Base-by-base conservation (phyloP, 1,140 invertebrate genomes). In the Dolichoris vasculosae region DNA sequence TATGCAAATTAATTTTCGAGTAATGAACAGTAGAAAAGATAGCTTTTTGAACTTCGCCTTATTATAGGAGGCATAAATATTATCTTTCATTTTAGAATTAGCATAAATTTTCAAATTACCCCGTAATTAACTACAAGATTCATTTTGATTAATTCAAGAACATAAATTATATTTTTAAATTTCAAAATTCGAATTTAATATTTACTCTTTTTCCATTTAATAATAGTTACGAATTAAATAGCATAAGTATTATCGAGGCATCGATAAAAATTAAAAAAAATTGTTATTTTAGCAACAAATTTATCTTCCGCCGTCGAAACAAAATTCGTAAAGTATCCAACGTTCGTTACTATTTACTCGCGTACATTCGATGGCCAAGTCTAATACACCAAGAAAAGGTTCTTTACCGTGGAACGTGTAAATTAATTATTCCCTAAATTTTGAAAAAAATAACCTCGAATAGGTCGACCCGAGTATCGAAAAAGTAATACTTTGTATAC, bases 1-100 rank as follows among this genome's bases (percentile, higher is more conserved):
- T 86, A 86, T 86, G 85, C 81, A 83, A 86, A 86, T 86, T 86
- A 86, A 86, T 86, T 86, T 86, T 83, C 51, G 81, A 77, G 67
- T 86, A 86, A 86, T 82, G 85, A 86, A 86, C 78, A 67, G 85
- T 30, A 67, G 78, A 67, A 51, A 82, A 4, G 75, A 35, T 30
- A 51, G n/a, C 43, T 35, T 76, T 30, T 48, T 76, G 43, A 26
- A 3, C 46, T 8, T 1, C 4, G 77, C 51, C 75, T 77, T 32
- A 32, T 77, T 77, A 77, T 77, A 30, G 38, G 0, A 30, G 75
- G 8, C 69, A 9, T 73, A n/a, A 17, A 40, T n/a, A 43, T 43
- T 43, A 64, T 55, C 23, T 77, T 46, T 77, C 46, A 3, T 11
- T 26, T 55, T 59, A 35, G 0, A 64, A 46, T 59, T 46, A 3